phyloP scores from a whole-genome alignment of 2,113 vertebrate genomes.

The Oncorhynchus nerka region DNA sequence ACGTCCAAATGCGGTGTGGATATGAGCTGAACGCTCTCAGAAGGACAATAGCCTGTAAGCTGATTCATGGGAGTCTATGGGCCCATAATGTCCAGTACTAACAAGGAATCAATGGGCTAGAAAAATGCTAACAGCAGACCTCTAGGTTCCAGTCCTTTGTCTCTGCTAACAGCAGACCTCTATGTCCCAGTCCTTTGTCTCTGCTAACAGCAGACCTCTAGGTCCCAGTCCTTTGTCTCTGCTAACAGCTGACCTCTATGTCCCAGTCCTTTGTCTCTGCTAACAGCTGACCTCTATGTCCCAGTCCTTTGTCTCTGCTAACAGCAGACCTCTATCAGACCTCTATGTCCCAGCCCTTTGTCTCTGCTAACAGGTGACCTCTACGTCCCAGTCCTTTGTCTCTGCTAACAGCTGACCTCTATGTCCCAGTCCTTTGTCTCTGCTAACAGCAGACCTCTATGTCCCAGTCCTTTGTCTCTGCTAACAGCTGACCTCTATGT shows the following conservation, averaged over 20 bases:
- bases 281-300: too few species aligned
- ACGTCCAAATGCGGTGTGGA: too few species aligned
- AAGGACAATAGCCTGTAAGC: conserved; percentile 77
- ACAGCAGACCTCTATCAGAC: too few species aligned
- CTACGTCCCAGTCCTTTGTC: conserved; percentile 35
- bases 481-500: too few species aligned
- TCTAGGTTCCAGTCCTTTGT: conserved; percentile 64
- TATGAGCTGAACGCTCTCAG: conserved; percentile 67
- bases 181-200: conserved; percentile 37
- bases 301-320: too few species aligned
- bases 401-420: too few species aligned
- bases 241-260: too few species aligned
- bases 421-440: conserved; percentile 36
- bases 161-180: conserved; percentile 48
- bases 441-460: too few species aligned
- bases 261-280: too few species aligned
- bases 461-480: too few species aligned
- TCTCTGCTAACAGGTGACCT: conserved; percentile 4
- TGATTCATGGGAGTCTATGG: conserved; percentile 80
- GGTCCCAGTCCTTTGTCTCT: conserved; percentile 35
- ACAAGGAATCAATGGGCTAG: conserved; percentile 84
- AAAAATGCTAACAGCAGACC: conserved; percentile 84
- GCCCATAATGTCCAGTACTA: conserved; percentile 79
- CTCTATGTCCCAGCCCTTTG: too few species aligned
- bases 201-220: too few species aligned